Conservation (phyloP, 2,113 vertebrate species). For the Clarias magur region DNA sequence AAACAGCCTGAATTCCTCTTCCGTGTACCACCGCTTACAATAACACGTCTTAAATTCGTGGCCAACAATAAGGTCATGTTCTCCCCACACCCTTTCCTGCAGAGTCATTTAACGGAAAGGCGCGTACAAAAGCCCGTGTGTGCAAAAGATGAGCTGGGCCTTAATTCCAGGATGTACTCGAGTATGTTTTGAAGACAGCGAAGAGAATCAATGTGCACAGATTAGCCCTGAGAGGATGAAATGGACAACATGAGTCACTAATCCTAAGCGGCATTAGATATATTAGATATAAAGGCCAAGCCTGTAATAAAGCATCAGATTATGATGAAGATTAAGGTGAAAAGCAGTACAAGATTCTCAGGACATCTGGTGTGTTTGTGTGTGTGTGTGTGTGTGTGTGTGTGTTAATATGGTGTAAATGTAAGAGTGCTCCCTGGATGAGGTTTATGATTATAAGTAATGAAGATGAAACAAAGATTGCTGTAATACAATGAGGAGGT, state of each 20-base stretch:
- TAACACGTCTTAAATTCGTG: conserved; percentile 5
- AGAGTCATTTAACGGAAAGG: background rate
- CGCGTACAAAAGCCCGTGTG: background rate
- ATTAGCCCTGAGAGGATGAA: conserved; percentile 36
- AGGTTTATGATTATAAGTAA: background rate
- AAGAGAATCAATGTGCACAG: conserved; percentile 14
- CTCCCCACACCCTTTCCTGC: conserved; percentile 20
- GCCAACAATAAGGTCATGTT: background rate
- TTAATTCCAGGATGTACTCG: background rate
- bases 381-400: too few relatives aligned
- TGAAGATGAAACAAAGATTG: background rate
- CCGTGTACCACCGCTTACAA: conserved; percentile 1
- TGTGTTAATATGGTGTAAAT: background rate
- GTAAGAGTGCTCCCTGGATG: background rate
- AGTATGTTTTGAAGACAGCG: background rate
- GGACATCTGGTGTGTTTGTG: background rate
- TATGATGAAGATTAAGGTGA: conserved; percentile 2
- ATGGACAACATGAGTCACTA: conserved; percentile 33
- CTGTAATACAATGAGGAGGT: background rate
- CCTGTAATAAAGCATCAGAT: conserved; percentile 18
- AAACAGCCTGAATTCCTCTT: background rate
- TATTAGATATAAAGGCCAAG: background rate
- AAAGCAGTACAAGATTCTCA: background rate
- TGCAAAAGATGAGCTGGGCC: background rate
- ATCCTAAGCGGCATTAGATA: conserved; percentile 13